Evolutionary conservation across 2,113 vertebrate genomes (phyloP).

Genomic region (Arvicanthis niloticus): DNA sequence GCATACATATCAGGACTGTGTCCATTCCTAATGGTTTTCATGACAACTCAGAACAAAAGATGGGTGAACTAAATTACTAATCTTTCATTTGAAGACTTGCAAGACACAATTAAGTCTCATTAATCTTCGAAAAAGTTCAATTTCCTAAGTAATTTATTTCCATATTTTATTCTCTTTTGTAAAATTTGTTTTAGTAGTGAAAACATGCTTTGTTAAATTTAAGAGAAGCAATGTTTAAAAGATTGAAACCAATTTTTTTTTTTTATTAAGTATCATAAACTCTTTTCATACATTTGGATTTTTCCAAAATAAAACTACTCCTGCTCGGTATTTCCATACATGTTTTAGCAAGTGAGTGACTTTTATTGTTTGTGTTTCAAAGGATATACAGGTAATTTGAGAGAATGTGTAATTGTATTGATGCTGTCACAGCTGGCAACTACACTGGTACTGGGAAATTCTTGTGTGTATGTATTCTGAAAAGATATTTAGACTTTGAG

Average conservation of each 20-base stretch:
- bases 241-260: not conserved
- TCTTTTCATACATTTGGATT: not conserved
- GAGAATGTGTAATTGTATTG: not conserved
- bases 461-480: not conserved
- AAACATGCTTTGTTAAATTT: not conserved
- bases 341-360: not conserved
- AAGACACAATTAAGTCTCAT: not conserved
- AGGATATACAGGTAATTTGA: not conserved
- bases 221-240: not conserved
- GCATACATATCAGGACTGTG: not conserved
- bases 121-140: not conserved
- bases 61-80: not conserved
- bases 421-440: not conserved
- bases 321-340: not conserved
- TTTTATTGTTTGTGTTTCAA: not conserved
- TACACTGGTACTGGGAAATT: not conserved
- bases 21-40: not conserved
- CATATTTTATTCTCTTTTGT: too few relatives aligned
- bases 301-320: not conserved
- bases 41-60: not conserved
- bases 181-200: not conserved
- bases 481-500: not conserved
- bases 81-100: not conserved
- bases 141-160: not conserved
- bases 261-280: not conserved